Conservation (phyloP, 1,140 invertebrate genomes). For the Nymphalis io region DNA sequence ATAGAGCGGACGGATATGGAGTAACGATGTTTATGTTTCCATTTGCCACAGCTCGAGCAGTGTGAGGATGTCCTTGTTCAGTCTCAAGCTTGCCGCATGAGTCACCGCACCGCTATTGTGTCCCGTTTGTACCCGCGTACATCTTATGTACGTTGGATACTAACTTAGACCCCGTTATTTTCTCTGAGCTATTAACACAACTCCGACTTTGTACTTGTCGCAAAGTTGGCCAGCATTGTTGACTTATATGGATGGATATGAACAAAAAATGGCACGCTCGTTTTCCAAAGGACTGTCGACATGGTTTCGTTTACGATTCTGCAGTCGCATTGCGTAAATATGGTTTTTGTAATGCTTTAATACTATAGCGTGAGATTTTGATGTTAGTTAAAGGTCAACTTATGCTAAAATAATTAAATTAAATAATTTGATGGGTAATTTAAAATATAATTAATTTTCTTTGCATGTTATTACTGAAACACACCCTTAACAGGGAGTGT, state of each 20-base stretch:
- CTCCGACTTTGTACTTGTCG: slow-evolving; percentile 22
- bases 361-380: slow-evolving; percentile 23
- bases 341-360: slow-evolving; percentile 10
- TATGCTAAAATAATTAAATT: slow-evolving; percentile 11
- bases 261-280: slow-evolving; percentile 26
- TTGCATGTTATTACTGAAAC: slow-evolving; percentile 23
- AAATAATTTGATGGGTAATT: slow-evolving; percentile 13
- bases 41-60: slow-evolving; percentile 60
- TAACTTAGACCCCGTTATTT: slow-evolving; percentile 27
- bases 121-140: slow-evolving; percentile 48
- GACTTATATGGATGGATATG: slow-evolving; percentile 25
- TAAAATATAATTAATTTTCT: slow-evolving; percentile 28
- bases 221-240: slow-evolving; percentile 31
- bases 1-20: slow-evolving; percentile 72
- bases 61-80: slow-evolving; percentile 73
- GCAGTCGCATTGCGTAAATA: slow-evolving; percentile 22
- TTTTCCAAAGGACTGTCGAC: slow-evolving; percentile 37
- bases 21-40: slow-evolving; percentile 76
- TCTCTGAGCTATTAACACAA: slow-evolving; percentile 29
- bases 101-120: slow-evolving; percentile 64
- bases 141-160: slow-evolving; percentile 33
- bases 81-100: slow-evolving; percentile 59
- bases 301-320: slow-evolving; percentile 31
- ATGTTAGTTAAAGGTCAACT: slow-evolving; percentile 23
- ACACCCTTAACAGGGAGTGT: slow-evolving; percentile 33